Evolutionary conservation across 2,113 vertebrate genomes (phyloP).

Genomic region (Synodontis membranacea): DNA sequence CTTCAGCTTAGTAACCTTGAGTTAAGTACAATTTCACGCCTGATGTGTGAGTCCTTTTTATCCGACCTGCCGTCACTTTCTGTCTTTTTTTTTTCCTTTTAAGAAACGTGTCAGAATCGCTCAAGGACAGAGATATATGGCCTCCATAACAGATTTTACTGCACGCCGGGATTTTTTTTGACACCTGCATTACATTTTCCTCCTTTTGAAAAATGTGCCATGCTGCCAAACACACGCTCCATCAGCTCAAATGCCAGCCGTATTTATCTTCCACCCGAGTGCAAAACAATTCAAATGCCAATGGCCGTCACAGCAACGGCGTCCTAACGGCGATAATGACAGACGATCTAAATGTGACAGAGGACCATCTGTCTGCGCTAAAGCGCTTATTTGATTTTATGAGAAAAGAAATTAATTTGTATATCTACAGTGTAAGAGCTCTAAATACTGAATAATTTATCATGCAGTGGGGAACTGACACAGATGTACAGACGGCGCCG

Average conservation of each 20-base stretch:
- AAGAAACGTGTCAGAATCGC: slow-evolving; percentile 12
- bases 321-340: slow-evolving; percentile 35
- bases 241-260: slow-evolving; percentile 71
- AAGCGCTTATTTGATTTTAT: background rate
- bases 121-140: slow-evolving; percentile 49
- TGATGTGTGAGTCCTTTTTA: slow-evolving; percentile 25
- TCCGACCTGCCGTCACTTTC: background rate
- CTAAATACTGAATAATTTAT: background rate
- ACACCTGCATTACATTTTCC: slow-evolving; percentile 44
- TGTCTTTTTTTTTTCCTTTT: slow-evolving; percentile 30
- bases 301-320: slow-evolving; percentile 43
- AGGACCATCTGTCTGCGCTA: background rate
- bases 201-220: slow-evolving; percentile 60
- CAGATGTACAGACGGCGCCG: background rate
- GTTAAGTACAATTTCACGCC: slow-evolving; percentile 19
- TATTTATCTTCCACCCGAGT: slow-evolving; percentile 67
- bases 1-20: slow-evolving; percentile 6
- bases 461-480: background rate
- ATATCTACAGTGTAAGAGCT: background rate
- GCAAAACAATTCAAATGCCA: slow-evolving; percentile 68
- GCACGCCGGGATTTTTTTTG: slow-evolving; percentile 45
- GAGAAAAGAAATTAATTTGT: background rate
- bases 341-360: slow-evolving; percentile 30
- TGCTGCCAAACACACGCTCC: slow-evolving; percentile 58
- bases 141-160: slow-evolving; percentile 60